Conservation (phyloP, 2,797 vertebrate species). For the Crypturellus tataupa region DNA sequence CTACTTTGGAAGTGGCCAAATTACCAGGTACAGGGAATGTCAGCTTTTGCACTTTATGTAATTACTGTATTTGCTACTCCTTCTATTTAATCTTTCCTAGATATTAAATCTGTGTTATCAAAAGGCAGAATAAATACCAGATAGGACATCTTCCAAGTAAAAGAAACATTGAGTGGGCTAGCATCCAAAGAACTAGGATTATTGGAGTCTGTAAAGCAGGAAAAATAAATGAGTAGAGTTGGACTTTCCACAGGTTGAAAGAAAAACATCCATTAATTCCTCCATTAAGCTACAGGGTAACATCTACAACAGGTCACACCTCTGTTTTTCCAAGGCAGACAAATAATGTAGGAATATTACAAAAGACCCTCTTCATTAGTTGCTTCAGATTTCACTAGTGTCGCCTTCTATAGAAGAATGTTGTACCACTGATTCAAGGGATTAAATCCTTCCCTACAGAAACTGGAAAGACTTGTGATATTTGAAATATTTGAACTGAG, state of each 20-base stretch:
- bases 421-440: background rate
- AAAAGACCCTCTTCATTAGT: background rate
- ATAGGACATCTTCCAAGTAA: conserved; percentile 19
- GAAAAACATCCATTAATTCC: conserved; percentile 22
- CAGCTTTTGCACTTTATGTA: conserved; percentile 1
- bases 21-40: conserved; percentile 1
- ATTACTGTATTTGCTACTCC: conserved; percentile 6
- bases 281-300: background rate
- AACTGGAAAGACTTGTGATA: background rate
- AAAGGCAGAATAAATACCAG: conserved; percentile 35
- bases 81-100: background rate
- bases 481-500: background rate
- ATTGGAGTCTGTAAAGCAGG: conserved; percentile 13
- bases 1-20: conserved; percentile 31
- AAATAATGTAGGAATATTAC: background rate
- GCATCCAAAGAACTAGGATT: conserved; percentile 43
- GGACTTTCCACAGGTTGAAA: background rate
- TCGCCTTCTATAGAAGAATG: background rate
- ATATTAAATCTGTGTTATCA: background rate
- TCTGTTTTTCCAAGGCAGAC: background rate
- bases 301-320: background rate
- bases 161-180: conserved; percentile 27
- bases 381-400: background rate
- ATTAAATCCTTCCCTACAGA: background rate
- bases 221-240: conserved; percentile 10